Conservation (phyloP, 2,888 invertebrate species). For the Rhynchonema sp. region DNA sequence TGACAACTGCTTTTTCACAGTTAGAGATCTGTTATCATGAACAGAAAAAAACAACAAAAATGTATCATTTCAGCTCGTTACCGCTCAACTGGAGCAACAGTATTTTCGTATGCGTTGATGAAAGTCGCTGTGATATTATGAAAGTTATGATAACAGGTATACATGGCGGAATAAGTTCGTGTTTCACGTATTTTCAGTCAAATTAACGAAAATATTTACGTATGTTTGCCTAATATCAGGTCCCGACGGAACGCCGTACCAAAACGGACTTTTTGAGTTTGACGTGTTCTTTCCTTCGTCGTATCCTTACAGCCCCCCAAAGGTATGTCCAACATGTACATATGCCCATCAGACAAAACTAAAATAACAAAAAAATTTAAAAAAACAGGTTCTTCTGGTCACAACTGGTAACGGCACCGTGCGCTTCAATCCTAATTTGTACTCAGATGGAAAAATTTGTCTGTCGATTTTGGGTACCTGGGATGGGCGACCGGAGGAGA, state of each 20-base stretch:
- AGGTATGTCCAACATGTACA: no score
- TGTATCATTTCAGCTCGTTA: no score
- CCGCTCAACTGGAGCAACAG: constrained; percentile 21
- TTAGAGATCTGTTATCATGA: background rate
- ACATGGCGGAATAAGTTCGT: no score
- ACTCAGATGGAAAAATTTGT: constrained; percentile 39
- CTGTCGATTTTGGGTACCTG: constrained; percentile 25
- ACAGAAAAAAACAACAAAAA: no score
- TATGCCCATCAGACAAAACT: no score
- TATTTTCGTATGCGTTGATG: constrained; percentile 26
- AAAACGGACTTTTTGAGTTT: constrained; percentile 36
- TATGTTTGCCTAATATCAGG: no score
- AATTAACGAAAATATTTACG: no score
- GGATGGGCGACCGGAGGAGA: constrained; percentile 28
- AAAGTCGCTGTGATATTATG: constrained; percentile 21
- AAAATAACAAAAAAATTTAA: background rate
- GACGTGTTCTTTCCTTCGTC: constrained; percentile 25
- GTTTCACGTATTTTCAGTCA: background rate
- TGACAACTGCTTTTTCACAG: background rate
- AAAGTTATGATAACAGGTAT: constrained; percentile 31
- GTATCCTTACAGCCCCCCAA: background rate
- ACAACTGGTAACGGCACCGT: constrained; percentile 33
- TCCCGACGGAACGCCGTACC: constrained; percentile 43
- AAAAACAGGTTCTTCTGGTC: background rate
- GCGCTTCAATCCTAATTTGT: constrained; percentile 45